These are phyloP conservation scores for Seriola dumerili DNA, from an alignment of 2,113 vertebrate species.

Conservation along the genomic window DNA sequence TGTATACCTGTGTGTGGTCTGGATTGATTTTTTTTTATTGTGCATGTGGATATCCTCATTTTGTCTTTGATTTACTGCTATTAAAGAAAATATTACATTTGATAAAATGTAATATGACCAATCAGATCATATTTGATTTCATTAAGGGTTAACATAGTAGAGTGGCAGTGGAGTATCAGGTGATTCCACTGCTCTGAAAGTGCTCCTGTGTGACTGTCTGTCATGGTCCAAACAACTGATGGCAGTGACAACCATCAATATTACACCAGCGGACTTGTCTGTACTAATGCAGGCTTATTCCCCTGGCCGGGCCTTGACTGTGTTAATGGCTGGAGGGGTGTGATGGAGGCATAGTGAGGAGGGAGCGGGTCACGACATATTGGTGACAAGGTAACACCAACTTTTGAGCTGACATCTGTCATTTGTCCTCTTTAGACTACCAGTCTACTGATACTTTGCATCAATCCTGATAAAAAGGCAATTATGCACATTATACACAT, in stretches of 20 bases:
- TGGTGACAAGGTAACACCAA: conserved; percentile 72
- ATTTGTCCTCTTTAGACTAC: conserved; percentile 46
- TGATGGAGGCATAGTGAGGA: conserved; percentile 54
- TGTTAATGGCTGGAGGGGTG: conserved; percentile 74
- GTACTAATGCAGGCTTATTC: conserved; percentile 77
- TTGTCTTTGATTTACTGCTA: conserved; percentile 16
- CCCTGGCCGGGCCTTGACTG: conserved; percentile 56
- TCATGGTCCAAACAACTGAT: conserved; percentile 47
- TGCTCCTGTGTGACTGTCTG: conserved; percentile 46
- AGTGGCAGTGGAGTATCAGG: not conserved
- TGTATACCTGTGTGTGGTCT: conserved; percentile 41
- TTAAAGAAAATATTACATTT: not conserved
- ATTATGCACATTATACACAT: not conserved
- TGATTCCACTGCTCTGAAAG: conserved; percentile 29
- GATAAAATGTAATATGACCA: not conserved
- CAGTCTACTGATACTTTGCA: not conserved
- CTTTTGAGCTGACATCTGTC: conserved; percentile 58
- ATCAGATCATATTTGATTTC: not conserved
- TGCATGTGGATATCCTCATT: conserved; percentile 35
- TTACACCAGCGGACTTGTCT: conserved; percentile 57
- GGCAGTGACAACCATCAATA: conserved; percentile 66
- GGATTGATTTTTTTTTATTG: conserved; percentile 32
- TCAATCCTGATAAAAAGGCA: not conserved
- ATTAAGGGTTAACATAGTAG: not conserved
- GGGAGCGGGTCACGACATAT: conserved; percentile 49